Percentiles rank a stretch among this genome's conserved stretches.
These are phyloP conservation scores for Calameuta idolon DNA, from an alignment of 2,888 invertebrate genomes.

Conservation along the genomic window DNA sequence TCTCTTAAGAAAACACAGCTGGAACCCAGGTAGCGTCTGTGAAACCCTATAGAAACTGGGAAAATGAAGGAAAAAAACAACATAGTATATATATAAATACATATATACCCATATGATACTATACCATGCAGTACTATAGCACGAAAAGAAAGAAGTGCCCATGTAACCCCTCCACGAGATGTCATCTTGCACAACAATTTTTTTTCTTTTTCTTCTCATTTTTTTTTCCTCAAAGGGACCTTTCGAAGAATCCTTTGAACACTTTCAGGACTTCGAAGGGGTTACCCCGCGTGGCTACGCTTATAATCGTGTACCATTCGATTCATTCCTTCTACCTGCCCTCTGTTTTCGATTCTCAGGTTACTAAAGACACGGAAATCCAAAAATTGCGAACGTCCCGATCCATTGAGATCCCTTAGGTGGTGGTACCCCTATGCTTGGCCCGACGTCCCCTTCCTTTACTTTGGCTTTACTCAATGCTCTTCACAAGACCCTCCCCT, in stretches of 20 bases:
- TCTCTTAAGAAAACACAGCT: conserved; percentile 63
- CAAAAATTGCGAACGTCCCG: conserved; percentile 60
- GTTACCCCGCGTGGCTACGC: background rate
- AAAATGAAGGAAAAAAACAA: background rate
- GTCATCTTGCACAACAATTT: conserved; percentile 65
- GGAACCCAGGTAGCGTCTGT: conserved; percentile 40
- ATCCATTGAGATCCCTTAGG: background rate
- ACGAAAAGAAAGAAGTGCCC: conserved; percentile 27
- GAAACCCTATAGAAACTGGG: conserved; percentile 7
- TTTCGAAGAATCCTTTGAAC: conserved; percentile 28
- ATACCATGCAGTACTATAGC: background rate
- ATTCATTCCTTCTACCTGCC: conserved; percentile 28
- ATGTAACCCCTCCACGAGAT: conserved; percentile 46
- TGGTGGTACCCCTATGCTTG: background rate
- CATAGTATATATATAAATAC: background rate
- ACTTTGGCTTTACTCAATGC: conserved; percentile 20
- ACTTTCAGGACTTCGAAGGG: conserved; percentile 14
- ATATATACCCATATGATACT: background rate
- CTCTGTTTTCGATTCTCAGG: conserved; percentile 36
- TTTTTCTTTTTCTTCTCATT: conserved; percentile 31
- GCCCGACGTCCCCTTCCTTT: conserved; percentile 23
- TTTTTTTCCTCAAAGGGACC: conserved; percentile 5
- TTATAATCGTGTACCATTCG: background rate
- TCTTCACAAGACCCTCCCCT: conserved; percentile 18
- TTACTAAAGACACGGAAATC: conserved; percentile 65